phyloP scores from a whole-genome alignment of 2,797 vertebrate species.

The Acanthiza pusilla region DNA sequence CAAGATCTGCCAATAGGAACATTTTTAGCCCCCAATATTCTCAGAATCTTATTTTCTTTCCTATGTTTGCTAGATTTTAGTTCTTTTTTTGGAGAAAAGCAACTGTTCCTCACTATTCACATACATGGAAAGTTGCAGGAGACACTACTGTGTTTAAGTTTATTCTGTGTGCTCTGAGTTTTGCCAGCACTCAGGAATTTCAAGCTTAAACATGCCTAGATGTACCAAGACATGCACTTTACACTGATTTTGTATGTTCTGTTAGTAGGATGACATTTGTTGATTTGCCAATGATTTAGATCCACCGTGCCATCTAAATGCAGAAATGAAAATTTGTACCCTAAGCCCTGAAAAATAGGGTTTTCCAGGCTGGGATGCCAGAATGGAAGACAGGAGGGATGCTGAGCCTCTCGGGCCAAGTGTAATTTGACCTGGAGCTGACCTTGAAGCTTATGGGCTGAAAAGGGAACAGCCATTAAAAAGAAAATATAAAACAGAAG shows the following conservation, averaged over 20 bases:
- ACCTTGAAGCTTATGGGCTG: neutral
- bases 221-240: neutral
- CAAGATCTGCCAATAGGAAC: neutral
- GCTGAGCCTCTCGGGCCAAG: neutral
- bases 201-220: neutral
- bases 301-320: neutral
- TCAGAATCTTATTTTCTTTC: neutral
- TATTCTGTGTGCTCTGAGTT: neutral
- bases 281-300: neutral
- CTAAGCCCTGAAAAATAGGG: neutral
- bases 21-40: neutral
- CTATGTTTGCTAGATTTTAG: neutral
- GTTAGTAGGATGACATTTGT: neutral
- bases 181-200: neutral
- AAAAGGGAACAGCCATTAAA: conserved; percentile 11
- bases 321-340: neutral
- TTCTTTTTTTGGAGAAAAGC: neutral
- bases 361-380: neutral
- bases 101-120: neutral
- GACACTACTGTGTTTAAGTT: neutral
- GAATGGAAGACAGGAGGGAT: neutral
- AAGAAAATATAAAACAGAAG: conserved; percentile 12
- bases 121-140: neutral
- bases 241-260: neutral
- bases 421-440: neutral